Evolutionary conservation across 2,797 vertebrate species (phyloP), one percentile per base, ranked within the genome.

Genomic region (Coreius guichenoti): DNA sequence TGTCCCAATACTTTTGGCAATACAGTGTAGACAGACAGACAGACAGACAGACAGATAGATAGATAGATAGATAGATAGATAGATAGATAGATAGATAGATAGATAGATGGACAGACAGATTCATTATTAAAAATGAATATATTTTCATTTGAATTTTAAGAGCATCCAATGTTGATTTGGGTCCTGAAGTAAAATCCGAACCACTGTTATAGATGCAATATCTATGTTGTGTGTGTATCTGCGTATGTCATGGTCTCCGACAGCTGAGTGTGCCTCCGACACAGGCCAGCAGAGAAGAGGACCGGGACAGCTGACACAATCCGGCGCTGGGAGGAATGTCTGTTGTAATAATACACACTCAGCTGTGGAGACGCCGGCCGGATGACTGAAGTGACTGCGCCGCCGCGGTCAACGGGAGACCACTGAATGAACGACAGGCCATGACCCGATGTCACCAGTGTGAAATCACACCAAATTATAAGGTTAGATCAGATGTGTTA

Each of bases 241-340:
- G 85, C 49, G 67, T 90, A 88, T 87, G 90, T 84, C 88, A 87
- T 89, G 89, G 88, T 87, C 90, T 92, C 90, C 91, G 92, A 94
- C 94, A 94, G 94, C 92, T 94, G 93, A 93, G 86, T n/a, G n/a
- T n/a, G n/a, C n/a, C n/a, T n/a, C n/a, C n/a, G n/a, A n/a, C 29
- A 84, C 56, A 86, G 76, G 29, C 83, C 69, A 16, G 47, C 72
- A 81, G 63, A 77, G 69, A 74, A 58, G 82, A 87, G 84, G 90
- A 83, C 87, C 3, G 3, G 76, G 80, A 95, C 93, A 94, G 92
- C 92, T 94, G 93, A 93, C 90, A 91, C 91, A 93, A 94, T 91
- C 92, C 90, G 88, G 86, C 91, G 86, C 92, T 89, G 87, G 83
- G 88, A 93, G 91, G 92, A 92, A 95, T 94, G 94, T 89, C 92